Percentiles rank a stretch among this genome's conserved stretches.
These are phyloP conservation scores for Cataglyphis cursor DNA, from an alignment of 2,888 invertebrate species.

Conservation along the genomic window DNA sequence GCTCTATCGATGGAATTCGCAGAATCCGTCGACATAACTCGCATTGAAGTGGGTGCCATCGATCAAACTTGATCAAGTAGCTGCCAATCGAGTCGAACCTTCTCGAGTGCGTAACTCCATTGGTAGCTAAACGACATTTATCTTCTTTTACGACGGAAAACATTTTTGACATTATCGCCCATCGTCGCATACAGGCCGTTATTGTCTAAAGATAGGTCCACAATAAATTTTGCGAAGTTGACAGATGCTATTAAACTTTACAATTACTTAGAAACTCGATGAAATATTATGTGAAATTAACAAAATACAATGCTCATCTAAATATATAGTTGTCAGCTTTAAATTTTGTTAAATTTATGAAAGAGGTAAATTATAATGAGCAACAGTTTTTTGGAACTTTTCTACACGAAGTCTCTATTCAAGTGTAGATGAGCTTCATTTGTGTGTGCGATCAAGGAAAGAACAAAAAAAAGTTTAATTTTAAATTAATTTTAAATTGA, in stretches of 20 bases:
- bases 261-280: not conserved
- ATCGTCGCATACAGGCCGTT: slow-evolving; percentile 12
- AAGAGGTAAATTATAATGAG: not conserved
- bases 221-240: slow-evolving; percentile 1
- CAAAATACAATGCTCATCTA: not conserved
- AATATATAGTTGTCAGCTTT: not conserved
- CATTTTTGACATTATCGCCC: slow-evolving; percentile 44
- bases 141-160: slow-evolving; percentile 39
- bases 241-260: not conserved
- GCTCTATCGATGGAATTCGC: slow-evolving; percentile 61
- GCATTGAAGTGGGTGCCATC: slow-evolving; percentile 64
- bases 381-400: slow-evolving; percentile 10
- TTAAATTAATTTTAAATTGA: slow-evolving; percentile 21
- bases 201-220: not conserved
- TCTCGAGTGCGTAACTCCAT: slow-evolving; percentile 56
- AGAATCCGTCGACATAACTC: slow-evolving; percentile 63
- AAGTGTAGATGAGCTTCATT: not conserved
- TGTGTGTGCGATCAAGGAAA: not conserved
- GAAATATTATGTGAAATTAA: not conserved
- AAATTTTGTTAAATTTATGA: not conserved
- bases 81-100: slow-evolving; percentile 68
- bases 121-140: slow-evolving; percentile 51
- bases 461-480: slow-evolving; percentile 17
- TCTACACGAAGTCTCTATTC: not conserved
- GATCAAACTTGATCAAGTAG: slow-evolving; percentile 67